Evolutionary conservation across 2,113 vertebrate species (phyloP), one percentile per base, ranked within the genome.

Genomic region (Mormyrus lacerda): DNA sequence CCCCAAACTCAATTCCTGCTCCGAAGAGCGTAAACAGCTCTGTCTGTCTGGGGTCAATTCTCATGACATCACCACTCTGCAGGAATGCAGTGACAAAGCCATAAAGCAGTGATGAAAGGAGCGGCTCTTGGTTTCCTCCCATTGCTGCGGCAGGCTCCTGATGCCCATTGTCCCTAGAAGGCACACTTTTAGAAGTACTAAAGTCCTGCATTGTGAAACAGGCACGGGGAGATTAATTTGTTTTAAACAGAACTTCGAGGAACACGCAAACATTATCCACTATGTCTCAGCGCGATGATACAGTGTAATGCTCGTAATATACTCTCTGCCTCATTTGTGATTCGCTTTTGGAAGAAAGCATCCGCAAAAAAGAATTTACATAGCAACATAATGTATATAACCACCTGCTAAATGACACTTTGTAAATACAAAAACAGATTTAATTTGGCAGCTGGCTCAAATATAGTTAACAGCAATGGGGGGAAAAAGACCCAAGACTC

Each of bases 21-120:
- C 85, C 19, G 85, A 87, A 87, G 85, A 87, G 85, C 85, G 17
- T 87, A 87, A 87, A 87, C 85, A 87, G 85, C 50, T 55, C 85
- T 85, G 47, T 50, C 45, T 85, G 84, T 50, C 45, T 87, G 85
- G 85, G 85, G 85, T 87, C 85, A 87, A 53, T 87, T 87, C 85
- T 87, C 85, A 87, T 87, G 85, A 87, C 85, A 87, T 87, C 85
- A 87, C 85, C 50, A 47, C 85, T 53, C 48, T 53, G 48, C 50
- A 87, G 85, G 85, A 87, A 87, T 87, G 85, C 85, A 31, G n/a
- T 55, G 50, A 53, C 85, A 31, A 53, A 87, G 85, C 85, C 27
- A 87, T 87, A 87, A 87, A 87, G 31, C 15, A 35, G 24, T 31
- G 50, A 53, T 53, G 85, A 87, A 35, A 87, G 85, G 85, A 87